These are phyloP conservation scores for Streptopelia turtur DNA, from an alignment of 2,797 vertebrate species.

Conservation along the genomic window DNA sequence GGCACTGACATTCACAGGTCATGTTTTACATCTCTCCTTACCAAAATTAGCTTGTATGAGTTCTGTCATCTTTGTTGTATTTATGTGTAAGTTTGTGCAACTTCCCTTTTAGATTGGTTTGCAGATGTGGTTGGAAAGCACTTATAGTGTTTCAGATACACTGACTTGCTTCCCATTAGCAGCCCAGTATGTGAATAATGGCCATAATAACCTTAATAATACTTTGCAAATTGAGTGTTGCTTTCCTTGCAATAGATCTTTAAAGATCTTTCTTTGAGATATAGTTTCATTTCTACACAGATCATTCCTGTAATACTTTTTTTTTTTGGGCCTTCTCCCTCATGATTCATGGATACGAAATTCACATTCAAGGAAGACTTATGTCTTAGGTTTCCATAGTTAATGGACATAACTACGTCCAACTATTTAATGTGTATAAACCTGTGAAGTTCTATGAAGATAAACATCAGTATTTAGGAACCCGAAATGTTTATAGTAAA, in stretches of 20 bases:
- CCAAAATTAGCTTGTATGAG: background rate
- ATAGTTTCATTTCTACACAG: background rate
- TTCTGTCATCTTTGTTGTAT: slow-evolving; percentile 19
- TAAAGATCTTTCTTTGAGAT: slow-evolving; percentile 64
- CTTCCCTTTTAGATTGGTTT: slow-evolving; percentile 57
- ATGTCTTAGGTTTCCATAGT: background rate
- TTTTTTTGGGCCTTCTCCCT: background rate
- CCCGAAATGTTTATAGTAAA: background rate
- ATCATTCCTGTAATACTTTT: background rate
- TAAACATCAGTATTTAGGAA: slow-evolving; percentile 31
- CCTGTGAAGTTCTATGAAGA: background rate
- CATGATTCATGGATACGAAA: background rate
- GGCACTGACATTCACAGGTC: background rate
- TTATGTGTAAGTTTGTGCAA: slow-evolving; percentile 30
- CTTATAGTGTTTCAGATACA: slow-evolving; percentile 26
- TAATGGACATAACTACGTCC: background rate
- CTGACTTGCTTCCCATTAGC: slow-evolving; percentile 19
- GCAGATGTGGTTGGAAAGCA: slow-evolving; percentile 55
- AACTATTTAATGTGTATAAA: background rate
- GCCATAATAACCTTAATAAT: slow-evolving; percentile 51
- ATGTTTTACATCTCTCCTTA: background rate
- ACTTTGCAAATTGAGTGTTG: slow-evolving; percentile 25
- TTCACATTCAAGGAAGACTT: background rate
- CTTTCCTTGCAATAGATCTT: background rate
- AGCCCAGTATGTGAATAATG: slow-evolving; percentile 41